phyloP scores from a whole-genome alignment of 2,888 invertebrate species.

The Harpagoxenus sublaevis region DNA sequence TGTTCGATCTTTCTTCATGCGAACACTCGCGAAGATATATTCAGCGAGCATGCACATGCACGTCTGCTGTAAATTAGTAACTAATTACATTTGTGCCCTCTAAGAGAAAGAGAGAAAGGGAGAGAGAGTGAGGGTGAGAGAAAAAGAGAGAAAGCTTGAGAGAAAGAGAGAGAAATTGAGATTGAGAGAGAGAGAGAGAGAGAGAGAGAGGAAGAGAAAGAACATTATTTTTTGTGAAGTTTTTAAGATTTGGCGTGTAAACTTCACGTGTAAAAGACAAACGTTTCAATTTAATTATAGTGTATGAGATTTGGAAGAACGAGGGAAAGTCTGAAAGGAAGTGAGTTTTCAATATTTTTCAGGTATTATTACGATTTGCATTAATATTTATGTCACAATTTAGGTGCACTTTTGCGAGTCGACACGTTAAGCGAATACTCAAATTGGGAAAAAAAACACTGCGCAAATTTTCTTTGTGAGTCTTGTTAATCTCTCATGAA shows the following conservation, averaged over 20 bases:
- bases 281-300: conserved; percentile 40
- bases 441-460: not conserved
- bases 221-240: conserved; percentile 21
- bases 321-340: not conserved
- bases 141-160: conserved; percentile 1
- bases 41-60: conserved; percentile 73
- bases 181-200: not conserved
- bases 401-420: not conserved
- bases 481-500: conserved; percentile 5
- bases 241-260: conserved; percentile 50
- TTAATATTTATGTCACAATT: conserved; percentile 14
- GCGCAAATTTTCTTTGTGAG: conserved; percentile 27
- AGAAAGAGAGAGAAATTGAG: not conserved
- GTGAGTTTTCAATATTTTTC: conserved; percentile 23
- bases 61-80: conserved; percentile 66
- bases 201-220: not conserved
- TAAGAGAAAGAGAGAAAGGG: not conserved
- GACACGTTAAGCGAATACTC: not conserved
- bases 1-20: conserved; percentile 74
- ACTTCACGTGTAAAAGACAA: conserved; percentile 9
- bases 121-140: not conserved
- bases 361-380: conserved; percentile 8
- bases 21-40: conserved; percentile 58
- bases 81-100: conserved; percentile 49
- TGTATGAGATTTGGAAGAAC: conserved; percentile 20